Evolutionary conservation across 2,888 invertebrate genomes (phyloP), one percentile per base, ranked within the genome.

Genomic region (Monochamus alternatus): DNA sequence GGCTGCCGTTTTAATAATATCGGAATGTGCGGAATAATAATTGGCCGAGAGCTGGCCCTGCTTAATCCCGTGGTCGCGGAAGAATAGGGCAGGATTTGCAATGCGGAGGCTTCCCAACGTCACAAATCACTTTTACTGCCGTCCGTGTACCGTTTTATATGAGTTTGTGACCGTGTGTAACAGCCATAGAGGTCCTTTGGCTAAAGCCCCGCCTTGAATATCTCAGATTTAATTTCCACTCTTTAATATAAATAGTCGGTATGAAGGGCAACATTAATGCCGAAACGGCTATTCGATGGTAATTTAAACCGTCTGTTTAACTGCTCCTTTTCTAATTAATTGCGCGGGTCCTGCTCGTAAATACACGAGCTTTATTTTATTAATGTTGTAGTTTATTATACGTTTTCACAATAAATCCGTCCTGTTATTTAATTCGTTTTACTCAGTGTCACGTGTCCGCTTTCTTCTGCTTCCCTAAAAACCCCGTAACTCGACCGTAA

Each of bases 91-190:
- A 85, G 88, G 88, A 88, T 89, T 89, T 88, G 89, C 88, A 87
- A 87, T 88, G 88, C 88, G 86, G 88, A 87, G 88, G 87, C 87
- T 87, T 86, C 86, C 85, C 83, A 85, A 84, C 86, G 87, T 87
- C 89, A 89, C 89, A 89, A 89, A 89, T 89, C 89, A 89, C 89
- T 89, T 89, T 89, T 89, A 89, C 88, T 88, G 88, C 87, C 84
- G 63, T 51, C 52, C 63, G 71, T 63, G 63, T 47, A 63, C 71
- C 71, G 75, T 76, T 78, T 80, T 78, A 76, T 80, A 78, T 78
- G 79, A 75, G 78, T 76, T 78, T 73, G 80, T 75, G 79, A 81
- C 82, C 82, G 82, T 81, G 79, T 83, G 83, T 81, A 81, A 79
- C 81, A 80, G 75, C 68, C 81, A 81, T 83, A 83, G 81, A 82